Evolutionary conservation across 1,140 invertebrate species (phyloP).

Genomic region (Camponotus pennsylvanicus): DNA sequence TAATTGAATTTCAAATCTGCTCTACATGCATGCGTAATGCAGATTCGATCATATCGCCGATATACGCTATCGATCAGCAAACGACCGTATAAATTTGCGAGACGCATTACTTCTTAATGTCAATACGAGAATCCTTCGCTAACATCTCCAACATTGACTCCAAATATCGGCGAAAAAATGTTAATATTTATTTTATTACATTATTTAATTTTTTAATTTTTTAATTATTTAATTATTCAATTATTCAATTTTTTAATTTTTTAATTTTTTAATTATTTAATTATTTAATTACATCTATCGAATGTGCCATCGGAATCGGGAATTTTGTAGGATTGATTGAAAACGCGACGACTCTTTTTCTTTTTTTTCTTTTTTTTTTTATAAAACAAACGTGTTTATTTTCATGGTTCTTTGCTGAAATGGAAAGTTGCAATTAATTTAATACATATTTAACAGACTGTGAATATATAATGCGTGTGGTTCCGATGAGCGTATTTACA

Average conservation of each 20-base stretch:
- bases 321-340: slow-evolving; percentile 21
- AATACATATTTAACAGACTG: slow-evolving; percentile 74
- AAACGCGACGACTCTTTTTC: background rate
- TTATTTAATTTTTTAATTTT: too few relatives aligned
- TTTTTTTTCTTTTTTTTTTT: slow-evolving; percentile 57
- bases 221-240: too few relatives aligned
- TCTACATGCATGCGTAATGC: background rate
- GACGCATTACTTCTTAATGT: slow-evolving; percentile 6
- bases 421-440: slow-evolving; percentile 77
- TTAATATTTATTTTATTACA: background rate
- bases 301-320: slow-evolving; percentile 13
- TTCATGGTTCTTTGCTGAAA: slow-evolving; percentile 75
- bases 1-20: slow-evolving; percentile 28
- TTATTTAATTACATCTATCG: background rate
- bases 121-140: background rate
- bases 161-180: background rate
- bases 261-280: too few relatives aligned
- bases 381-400: slow-evolving; percentile 78
- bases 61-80: slow-evolving; percentile 4
- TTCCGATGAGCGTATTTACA: slow-evolving; percentile 78
- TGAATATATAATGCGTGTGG: slow-evolving; percentile 73
- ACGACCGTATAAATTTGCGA: background rate
- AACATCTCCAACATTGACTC: background rate
- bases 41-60: slow-evolving; percentile 5
- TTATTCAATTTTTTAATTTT: too few relatives aligned